A percentile compares a stretch with the other conserved stretches of the same genome.
Conservation (phyloP, 1,140 invertebrate genomes). For the Drusus annulatus region DNA sequence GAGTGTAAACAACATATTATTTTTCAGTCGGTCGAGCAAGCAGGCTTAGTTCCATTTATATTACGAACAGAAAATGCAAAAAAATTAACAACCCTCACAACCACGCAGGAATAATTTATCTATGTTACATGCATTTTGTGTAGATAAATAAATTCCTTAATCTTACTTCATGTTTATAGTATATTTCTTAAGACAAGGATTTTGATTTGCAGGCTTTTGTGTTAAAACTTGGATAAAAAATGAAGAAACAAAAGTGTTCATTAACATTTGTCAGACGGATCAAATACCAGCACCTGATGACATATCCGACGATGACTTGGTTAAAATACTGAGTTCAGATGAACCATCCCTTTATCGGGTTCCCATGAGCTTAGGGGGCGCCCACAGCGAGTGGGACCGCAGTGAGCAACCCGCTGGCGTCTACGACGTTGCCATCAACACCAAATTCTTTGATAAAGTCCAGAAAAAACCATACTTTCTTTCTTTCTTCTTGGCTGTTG, state of each 20-base stretch:
- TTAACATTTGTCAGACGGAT: constrained; percentile 85
- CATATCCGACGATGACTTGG: constrained; percentile 82
- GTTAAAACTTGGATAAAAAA: constrained; percentile 83
- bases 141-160: no score
- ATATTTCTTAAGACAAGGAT: not conserved
- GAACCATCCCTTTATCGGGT: constrained; percentile 81
- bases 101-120: no score
- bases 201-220: constrained; percentile 81
- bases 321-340: constrained; percentile 80
- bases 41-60: no score
- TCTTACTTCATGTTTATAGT: no score
- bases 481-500: constrained; percentile 82
- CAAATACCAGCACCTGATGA: constrained; percentile 86
- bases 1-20: no score
- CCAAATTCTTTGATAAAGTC: constrained; percentile 80
- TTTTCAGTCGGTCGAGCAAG: no score
- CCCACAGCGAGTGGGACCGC: constrained; percentile 85
- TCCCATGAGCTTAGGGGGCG: constrained; percentile 90
- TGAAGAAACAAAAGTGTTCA: constrained; percentile 81
- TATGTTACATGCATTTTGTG: no score
- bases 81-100: no score
- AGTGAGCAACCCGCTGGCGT: constrained; percentile 78
- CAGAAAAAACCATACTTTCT: constrained; percentile 79
- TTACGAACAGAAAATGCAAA: no score
- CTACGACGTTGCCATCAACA: constrained; percentile 85